Evolutionary conservation across 1,140 invertebrate species (phyloP), one percentile per base, ranked within the genome.

Genomic region (Meloidogyne hapla): DNA sequence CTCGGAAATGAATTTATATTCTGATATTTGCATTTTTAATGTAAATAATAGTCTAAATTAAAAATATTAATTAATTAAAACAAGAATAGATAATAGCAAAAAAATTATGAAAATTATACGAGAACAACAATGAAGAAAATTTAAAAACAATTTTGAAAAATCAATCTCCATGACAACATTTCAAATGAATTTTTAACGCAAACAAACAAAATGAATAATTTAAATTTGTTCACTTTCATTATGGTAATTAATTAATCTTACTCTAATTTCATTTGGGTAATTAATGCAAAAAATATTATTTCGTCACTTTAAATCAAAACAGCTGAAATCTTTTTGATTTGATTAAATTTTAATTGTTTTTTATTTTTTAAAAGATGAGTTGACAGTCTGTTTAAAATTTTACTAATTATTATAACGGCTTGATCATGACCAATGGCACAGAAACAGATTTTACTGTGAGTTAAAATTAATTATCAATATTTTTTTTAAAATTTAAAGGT

Each of bases 401-500:
- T 5, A 42, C 12, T 21, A 15, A 6, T 4, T n/a, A n/a, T 56
- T n/a, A 56, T n/a, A n/a, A 21, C 48, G 42, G 42, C n/a, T 13
- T 5, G 8, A 56, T 56, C 1, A 56, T 56, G 48, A 0, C 33
- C 4, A 33, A 33, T 33, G 33, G 33, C 33, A 33, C n/a, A 15
- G 4, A 56, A 56, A 56, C 48, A 6, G 48, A 56, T 21, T 56
- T 56, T 56, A 21, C 48, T 21, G 48, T 56, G 18, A 56, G 48
- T 56, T n/a, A 15, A 13, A n/a, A 56, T 21, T 25, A 65, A n/a
- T 25, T 73, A 33, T 6, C 9, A 23, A 48, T 13, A 61, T 8
- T 63, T 61, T 21, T 25, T 73, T 38, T 38, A 23, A 42, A 23
- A 62, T 28, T 61, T 61, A 38, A 12, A 79, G 65, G 42, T 73